A percentile compares a stretch with the other conserved stretches of the same genome.
Evolutionary conservation across 1,140 invertebrate species (phyloP).

Genomic region (Brachionus rotundiformis): DNA sequence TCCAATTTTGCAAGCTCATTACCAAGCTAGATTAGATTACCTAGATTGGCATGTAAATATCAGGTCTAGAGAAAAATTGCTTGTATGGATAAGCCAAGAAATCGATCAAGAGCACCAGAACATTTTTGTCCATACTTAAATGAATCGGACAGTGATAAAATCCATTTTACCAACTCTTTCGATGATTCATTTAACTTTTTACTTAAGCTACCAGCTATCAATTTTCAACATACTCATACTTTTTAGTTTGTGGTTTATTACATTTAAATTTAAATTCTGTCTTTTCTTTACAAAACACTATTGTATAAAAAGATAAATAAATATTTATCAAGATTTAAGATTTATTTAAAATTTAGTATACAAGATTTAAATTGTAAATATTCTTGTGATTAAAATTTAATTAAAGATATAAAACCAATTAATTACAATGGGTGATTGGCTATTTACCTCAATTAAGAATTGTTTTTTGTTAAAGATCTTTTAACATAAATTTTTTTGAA

Average conservation of each 20-base stretch:
- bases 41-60: neutral
- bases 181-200: neutral
- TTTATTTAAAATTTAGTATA: too few species aligned
- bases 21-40: neutral
- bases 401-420: too few species aligned
- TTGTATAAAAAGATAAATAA: neutral
- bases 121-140: neutral
- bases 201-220: neutral
- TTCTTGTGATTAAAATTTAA: too few species aligned
- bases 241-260: neutral
- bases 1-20: neutral
- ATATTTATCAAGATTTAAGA: too few species aligned
- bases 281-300: neutral
- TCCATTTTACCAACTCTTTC: neutral
- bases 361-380: too few species aligned
- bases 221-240: neutral
- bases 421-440: too few species aligned
- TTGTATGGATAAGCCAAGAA: neutral
- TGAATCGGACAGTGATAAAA: neutral
- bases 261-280: neutral
- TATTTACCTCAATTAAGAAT: too few species aligned
- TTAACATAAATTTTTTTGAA: too few species aligned
- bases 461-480: too few species aligned
- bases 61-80: neutral
- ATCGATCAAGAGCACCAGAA: neutral